A percentile compares a stretch with the other conserved stretches of the same genome.
Conservation (phyloP, 2,797 vertebrate species). For the Mergus octosetaceus region DNA sequence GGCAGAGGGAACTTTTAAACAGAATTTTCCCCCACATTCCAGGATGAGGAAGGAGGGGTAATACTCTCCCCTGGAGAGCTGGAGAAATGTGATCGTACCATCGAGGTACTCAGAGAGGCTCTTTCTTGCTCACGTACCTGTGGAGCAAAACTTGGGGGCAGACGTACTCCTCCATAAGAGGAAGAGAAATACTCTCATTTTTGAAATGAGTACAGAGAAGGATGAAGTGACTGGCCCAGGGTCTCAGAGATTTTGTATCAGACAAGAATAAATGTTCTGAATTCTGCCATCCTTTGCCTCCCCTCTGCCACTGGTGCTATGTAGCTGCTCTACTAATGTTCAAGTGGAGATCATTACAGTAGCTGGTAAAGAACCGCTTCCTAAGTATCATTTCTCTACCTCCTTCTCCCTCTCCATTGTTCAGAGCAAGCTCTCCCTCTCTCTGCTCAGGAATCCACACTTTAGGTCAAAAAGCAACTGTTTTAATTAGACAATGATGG, state of each 20-base stretch:
- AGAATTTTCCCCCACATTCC: neutral
- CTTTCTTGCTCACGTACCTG: neutral
- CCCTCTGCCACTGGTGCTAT: neutral
- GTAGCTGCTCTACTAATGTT: neutral
- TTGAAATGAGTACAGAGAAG: neutral
- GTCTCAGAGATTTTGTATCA: neutral
- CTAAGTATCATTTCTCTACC: neutral
- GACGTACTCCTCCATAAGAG: neutral
- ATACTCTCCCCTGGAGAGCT: neutral
- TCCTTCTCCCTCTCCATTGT: neutral
- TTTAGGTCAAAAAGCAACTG: neutral
- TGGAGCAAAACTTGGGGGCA: neutral
- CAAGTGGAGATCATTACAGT: neutral
- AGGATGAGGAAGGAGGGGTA: neutral
- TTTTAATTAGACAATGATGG: neutral
- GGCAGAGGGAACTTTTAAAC: neutral
- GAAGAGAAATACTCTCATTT: neutral
- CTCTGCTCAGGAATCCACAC: neutral
- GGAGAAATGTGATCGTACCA: too few species aligned
- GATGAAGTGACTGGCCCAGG: neutral
- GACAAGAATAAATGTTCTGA: neutral
- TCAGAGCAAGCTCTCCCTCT: neutral
- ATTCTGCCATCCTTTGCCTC: neutral
- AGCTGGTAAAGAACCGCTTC: neutral
- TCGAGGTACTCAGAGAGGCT: neutral